phyloP scores from a whole-genome alignment of 2,888 invertebrate species.

The Spodoptera exigua region DNA sequence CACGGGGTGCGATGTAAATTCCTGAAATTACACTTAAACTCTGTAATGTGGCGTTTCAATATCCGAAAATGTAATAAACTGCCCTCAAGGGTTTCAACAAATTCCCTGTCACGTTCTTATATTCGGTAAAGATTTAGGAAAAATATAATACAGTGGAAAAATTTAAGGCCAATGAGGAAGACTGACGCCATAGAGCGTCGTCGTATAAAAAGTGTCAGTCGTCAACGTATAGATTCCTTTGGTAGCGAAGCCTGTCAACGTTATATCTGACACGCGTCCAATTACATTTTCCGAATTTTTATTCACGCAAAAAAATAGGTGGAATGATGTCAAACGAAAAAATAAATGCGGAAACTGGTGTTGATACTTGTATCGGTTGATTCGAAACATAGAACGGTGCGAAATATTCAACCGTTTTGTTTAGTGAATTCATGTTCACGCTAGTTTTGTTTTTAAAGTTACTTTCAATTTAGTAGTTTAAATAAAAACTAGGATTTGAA shows the following conservation, averaged over 20 bases:
- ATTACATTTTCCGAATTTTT: slow-evolving; percentile 65
- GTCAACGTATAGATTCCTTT: slow-evolving; percentile 61
- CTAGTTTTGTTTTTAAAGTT: background rate
- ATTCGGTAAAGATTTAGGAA: slow-evolving; percentile 28
- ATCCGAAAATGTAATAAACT: slow-evolving; percentile 41
- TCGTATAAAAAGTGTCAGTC: slow-evolving; percentile 49
- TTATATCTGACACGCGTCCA: slow-evolving; percentile 67
- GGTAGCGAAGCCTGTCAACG: slow-evolving; percentile 55
- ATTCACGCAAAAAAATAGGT: slow-evolving; percentile 54
- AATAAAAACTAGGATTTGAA: background rate
- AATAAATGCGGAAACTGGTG: slow-evolving; percentile 25
- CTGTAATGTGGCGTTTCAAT: slow-evolving; percentile 44
- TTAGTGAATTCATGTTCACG: no score
- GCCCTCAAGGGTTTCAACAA: slow-evolving; percentile 26
- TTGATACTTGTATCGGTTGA: slow-evolving; percentile 26
- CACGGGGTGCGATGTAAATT: slow-evolving; percentile 36
- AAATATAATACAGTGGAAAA: slow-evolving; percentile 38
- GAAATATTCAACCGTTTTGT: background rate
- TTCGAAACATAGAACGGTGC: slow-evolving; percentile 12
- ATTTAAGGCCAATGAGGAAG: slow-evolving; percentile 36
- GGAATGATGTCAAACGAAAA: slow-evolving; percentile 47
- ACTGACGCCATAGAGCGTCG: slow-evolving; percentile 31
- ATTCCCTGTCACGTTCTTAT: slow-evolving; percentile 37
- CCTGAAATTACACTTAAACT: slow-evolving; percentile 37
- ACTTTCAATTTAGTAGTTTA: background rate